Conservation (phyloP, 2,113 vertebrate genomes). For the Pao palembangensis region DNA sequence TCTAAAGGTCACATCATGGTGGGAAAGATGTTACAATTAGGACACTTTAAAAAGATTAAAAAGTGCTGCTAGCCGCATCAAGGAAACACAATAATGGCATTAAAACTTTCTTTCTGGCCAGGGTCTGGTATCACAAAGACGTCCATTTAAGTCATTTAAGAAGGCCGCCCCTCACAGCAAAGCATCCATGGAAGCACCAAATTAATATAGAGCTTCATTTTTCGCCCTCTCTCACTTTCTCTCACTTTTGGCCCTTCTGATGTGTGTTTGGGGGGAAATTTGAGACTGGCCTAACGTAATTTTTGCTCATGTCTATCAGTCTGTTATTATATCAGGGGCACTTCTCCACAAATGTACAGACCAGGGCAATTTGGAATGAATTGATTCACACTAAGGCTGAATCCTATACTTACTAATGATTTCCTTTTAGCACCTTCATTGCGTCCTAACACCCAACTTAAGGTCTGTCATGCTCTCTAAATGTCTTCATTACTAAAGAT, state of each 20-base stretch:
- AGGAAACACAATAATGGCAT: slow-evolving; percentile 84
- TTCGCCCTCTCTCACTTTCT: slow-evolving; percentile 66
- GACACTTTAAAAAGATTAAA: slow-evolving; percentile 73
- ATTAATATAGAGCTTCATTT: slow-evolving; percentile 99
- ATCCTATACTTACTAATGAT: slow-evolving; percentile 87
- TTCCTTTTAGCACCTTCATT: slow-evolving; percentile 70
- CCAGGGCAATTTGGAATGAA: slow-evolving; percentile 96
- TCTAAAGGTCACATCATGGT: slow-evolving; percentile 72
- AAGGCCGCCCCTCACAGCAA: slow-evolving; percentile 84
- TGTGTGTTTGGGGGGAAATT: slow-evolving; percentile 94
- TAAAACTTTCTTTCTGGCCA: slow-evolving; percentile 75
- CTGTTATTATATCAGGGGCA: slow-evolving; percentile 97
- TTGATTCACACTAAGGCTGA: slow-evolving; percentile 89
- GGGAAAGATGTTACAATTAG: slow-evolving; percentile 76
- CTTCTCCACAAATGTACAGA: slow-evolving; percentile 96
- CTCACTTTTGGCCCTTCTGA: slow-evolving; percentile 74
- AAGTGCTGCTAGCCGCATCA: slow-evolving; percentile 68
- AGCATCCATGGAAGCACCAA: slow-evolving; percentile 89
- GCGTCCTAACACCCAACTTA: slow-evolving; percentile 38
- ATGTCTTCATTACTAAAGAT: slow-evolving; percentile 42
- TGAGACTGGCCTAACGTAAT: slow-evolving; percentile 93
- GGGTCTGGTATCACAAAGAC: slow-evolving; percentile 82
- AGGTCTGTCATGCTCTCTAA: slow-evolving; percentile 35
- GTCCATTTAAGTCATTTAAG: slow-evolving; percentile 86
- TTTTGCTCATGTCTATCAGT: slow-evolving; percentile 94